Conservation (phyloP, 2,888 invertebrate species). For the Apamea monoglypha region DNA sequence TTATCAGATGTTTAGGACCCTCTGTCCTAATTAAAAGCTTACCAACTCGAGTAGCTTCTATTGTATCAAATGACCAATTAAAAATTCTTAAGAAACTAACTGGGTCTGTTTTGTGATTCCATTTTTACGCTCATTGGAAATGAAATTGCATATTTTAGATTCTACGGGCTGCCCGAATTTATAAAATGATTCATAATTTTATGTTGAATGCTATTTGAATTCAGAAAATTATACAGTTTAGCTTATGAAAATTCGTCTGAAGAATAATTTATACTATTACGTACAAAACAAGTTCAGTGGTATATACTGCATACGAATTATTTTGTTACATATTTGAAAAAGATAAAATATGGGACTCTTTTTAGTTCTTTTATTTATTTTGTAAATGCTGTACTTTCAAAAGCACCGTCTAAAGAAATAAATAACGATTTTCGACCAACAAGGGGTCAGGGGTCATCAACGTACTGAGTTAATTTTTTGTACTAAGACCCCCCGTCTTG, state of each 20-base stretch:
- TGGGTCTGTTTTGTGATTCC: constrained; percentile 34
- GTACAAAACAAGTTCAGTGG: constrained; percentile 33
- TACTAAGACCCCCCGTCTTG: too few relatives aligned
- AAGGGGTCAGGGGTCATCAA: too few relatives aligned
- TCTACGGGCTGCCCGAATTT: constrained; percentile 43
- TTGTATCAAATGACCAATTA: constrained; percentile 57
- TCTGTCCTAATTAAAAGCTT: constrained; percentile 66
- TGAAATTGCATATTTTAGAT: constrained; percentile 53
- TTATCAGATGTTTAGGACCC: constrained; percentile 63
- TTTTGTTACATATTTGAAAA: neutral
- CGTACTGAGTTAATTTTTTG: too few relatives aligned
- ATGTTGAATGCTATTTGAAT: constrained; percentile 57
- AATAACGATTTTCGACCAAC: neutral
- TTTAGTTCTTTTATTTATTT: neutral
- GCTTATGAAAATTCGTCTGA: constrained; percentile 51
- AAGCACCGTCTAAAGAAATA: neutral
- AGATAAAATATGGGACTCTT: neutral
- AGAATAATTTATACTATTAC: constrained; percentile 51
- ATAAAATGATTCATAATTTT: constrained; percentile 62
- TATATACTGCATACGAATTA: constrained; percentile 15
- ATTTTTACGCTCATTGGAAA: constrained; percentile 55
- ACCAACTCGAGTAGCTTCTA: constrained; percentile 44
- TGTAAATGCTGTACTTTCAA: neutral
- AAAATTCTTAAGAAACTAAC: constrained; percentile 41
- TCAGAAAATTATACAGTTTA: constrained; percentile 58